Evolutionary conservation across 1,140 invertebrate genomes (phyloP).

Genomic region (Gerris buenoi): DNA sequence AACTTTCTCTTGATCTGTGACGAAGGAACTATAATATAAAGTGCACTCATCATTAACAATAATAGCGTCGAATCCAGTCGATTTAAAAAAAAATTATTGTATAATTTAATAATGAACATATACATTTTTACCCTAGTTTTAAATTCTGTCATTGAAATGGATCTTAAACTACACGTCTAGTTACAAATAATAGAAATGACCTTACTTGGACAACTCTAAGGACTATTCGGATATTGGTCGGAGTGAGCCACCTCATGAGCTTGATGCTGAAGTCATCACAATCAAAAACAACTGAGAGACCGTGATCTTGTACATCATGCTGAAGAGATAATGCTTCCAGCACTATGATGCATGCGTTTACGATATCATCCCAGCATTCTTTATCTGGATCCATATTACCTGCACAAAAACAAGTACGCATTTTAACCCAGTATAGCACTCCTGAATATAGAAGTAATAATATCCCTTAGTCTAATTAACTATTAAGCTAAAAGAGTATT

Average conservation of each 20-base stretch:
- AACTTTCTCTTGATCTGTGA: no score
- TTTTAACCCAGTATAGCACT: neutral
- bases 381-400: slow-evolving; percentile 17
- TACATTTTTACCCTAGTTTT: no score
- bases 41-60: no score
- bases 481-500: no score
- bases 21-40: no score
- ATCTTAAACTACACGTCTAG: no score
- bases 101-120: no score
- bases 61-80: no score
- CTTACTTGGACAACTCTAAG: slow-evolving; percentile 19
- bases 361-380: slow-evolving; percentile 13
- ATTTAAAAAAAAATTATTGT: no score
- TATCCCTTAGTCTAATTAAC: no score
- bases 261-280: slow-evolving; percentile 18
- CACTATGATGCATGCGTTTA: slow-evolving; percentile 11
- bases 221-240: slow-evolving; percentile 15
- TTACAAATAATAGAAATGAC: no score
- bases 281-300: slow-evolving; percentile 15
- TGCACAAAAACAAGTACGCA: slow-evolving; percentile 8
- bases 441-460: neutral
- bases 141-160: no score
- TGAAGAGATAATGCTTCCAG: slow-evolving; percentile 19
- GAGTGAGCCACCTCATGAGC: slow-evolving; percentile 21
- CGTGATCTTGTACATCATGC: slow-evolving; percentile 18